These are phyloP conservation scores for Cryptophagus acutangulus DNA, from an alignment of 2,888 invertebrate genomes.

Conservation along the genomic window DNA sequence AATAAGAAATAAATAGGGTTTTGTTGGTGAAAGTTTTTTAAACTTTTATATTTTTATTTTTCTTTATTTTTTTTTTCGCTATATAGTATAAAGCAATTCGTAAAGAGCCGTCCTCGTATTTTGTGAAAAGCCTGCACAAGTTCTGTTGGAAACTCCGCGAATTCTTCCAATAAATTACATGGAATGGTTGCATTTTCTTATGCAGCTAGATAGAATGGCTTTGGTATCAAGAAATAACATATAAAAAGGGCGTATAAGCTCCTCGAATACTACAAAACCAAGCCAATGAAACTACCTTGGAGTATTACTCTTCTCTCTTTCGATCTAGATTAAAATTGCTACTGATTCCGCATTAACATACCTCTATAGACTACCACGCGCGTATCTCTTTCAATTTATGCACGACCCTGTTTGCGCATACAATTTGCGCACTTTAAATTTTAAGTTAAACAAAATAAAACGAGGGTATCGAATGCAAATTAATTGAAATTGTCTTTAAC, in stretches of 20 bases:
- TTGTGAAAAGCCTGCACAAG: constrained; percentile 30
- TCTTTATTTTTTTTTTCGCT: too few species aligned
- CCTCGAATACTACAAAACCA: neutral
- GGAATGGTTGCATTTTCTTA: constrained; percentile 41
- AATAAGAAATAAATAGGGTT: constrained; percentile 34
- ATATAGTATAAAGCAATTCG: constrained; percentile 36
- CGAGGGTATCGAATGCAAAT: constrained; percentile 42
- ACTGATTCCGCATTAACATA: constrained; percentile 46
- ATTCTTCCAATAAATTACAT: constrained; percentile 39
- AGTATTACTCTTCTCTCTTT: constrained; percentile 18
- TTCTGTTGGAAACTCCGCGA: constrained; percentile 38
- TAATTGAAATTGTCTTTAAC: constrained; percentile 44
- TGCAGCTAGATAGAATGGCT: constrained; percentile 29
- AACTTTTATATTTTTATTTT: too few species aligned
- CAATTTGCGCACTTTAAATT: constrained; percentile 42
- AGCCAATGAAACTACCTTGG: constrained; percentile 1
- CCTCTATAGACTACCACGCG: constrained; percentile 40
- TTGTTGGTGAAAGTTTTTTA: constrained; percentile 22
- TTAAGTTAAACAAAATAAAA: constrained; percentile 38
- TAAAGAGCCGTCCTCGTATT: constrained; percentile 39
- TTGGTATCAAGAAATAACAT: constrained; percentile 16
- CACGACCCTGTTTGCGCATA: constrained; percentile 35
- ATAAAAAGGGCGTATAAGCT: constrained; percentile 16
- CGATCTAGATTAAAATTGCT: constrained; percentile 44
- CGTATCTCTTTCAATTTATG: constrained; percentile 39